These are phyloP conservation scores for Synergus laeviventris DNA, from an alignment of 2,888 invertebrate genomes.

Conservation along the genomic window DNA sequence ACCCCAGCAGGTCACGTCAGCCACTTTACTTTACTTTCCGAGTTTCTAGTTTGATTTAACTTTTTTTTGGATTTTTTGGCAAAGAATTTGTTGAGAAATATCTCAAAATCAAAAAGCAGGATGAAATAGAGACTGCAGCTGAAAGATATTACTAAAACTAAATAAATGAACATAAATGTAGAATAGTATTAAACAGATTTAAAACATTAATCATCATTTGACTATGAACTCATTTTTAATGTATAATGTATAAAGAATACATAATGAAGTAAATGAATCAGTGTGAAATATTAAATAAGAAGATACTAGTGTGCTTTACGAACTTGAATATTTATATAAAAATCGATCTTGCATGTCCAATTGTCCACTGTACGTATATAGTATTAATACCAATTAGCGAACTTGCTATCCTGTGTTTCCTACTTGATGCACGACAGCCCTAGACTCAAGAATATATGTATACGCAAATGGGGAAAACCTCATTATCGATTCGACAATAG, in stretches of 20 bases:
- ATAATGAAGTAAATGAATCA: no score
- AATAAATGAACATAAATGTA: no score
- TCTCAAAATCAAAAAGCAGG: no score
- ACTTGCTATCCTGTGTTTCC: not conserved
- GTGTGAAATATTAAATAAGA: no score
- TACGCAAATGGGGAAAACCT: constrained; percentile 1
- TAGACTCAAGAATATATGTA: not conserved
- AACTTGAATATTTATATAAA: not conserved
- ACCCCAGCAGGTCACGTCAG: constrained; percentile 7
- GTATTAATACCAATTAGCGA: not conserved
- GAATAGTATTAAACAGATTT: no score
- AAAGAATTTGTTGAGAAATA: no score
- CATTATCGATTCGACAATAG: constrained; percentile 28
- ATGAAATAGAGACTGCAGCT: no score
- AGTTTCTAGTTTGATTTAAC: not conserved
- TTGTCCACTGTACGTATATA: not conserved
- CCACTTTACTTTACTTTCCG: not conserved
- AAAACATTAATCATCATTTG: no score
- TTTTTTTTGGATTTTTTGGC: no score
- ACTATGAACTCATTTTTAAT: no score
- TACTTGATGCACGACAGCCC: not conserved
- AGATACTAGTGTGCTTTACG: not conserved
- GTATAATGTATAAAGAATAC: no score
- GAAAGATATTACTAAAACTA: no score
- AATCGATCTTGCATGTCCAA: not conserved